Evolutionary conservation across 2,113 vertebrate genomes (phyloP).

Genomic region (Urocitellus parryii): DNA sequence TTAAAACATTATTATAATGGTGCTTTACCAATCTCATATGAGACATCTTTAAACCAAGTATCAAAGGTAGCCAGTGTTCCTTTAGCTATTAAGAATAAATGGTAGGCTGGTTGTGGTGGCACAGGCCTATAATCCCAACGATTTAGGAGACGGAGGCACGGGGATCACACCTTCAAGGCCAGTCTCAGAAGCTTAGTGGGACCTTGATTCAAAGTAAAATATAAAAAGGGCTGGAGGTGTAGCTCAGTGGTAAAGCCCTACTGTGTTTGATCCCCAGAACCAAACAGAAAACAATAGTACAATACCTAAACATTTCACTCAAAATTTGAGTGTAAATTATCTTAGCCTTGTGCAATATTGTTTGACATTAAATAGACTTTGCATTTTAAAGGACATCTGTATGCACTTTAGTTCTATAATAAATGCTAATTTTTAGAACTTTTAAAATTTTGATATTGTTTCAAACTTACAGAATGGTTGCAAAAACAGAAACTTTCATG

Average conservation of each 20-base stretch:
- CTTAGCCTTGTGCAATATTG: neutral
- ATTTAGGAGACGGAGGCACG: no score
- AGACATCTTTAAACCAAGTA: neutral
- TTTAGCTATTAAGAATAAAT: neutral
- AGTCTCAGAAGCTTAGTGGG: no score
- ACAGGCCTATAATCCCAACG: no score
- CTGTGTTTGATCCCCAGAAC: no score
- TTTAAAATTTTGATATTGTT: neutral
- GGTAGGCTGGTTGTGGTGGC: neutral
- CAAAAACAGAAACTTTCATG: neutral
- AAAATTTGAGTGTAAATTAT: neutral
- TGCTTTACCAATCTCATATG: neutral
- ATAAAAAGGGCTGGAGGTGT: no score
- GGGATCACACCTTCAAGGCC: no score
- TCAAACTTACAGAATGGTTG: neutral
- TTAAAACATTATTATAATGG: neutral
- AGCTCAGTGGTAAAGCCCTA: no score
- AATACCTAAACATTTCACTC: neutral
- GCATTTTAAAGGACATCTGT: neutral
- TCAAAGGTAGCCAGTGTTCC: neutral
- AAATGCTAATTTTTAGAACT: neutral
- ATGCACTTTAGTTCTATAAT: neutral
- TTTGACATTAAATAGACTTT: neutral
- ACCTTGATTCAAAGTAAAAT: no score
- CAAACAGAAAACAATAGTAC: neutral